phyloP scores from a whole-genome alignment of 1,140 invertebrate genomes.

The Octopus bimaculoides region DNA sequence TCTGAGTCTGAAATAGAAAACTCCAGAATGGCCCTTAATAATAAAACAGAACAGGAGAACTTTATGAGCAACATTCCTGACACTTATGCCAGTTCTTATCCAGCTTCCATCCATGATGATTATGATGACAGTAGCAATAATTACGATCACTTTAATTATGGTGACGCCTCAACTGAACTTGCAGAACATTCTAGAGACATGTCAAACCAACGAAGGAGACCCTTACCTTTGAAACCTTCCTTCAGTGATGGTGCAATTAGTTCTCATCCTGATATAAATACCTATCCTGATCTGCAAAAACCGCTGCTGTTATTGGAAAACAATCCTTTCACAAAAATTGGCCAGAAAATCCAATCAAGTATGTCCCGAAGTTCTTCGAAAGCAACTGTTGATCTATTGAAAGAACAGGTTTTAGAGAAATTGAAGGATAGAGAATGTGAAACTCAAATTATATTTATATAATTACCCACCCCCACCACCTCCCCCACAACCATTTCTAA shows the following conservation, averaged over 20 bases:
- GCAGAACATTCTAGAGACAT: background rate
- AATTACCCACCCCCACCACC: background rate
- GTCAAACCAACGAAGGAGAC: background rate
- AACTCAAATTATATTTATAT: conserved; percentile 5
- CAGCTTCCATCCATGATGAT: too few relatives aligned
- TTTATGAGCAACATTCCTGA: too few relatives aligned
- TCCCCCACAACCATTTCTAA: background rate
- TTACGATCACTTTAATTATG: background rate
- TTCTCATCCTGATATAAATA: background rate
- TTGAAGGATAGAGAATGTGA: background rate
- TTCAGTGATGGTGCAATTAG: conserved; percentile 16
- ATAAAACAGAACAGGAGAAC: background rate
- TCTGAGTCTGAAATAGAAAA: background rate
- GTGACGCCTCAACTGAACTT: background rate
- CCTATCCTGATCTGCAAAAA: too few relatives aligned
- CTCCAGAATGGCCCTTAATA: background rate
- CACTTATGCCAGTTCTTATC: too few relatives aligned
- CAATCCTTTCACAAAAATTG: background rate
- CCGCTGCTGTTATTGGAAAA: background rate
- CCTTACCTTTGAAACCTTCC: conserved; percentile 12
- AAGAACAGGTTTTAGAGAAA: background rate
- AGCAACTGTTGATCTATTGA: background rate
- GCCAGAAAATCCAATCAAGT: background rate
- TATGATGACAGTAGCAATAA: background rate
- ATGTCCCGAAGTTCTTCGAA: background rate